Conservation (phyloP, 2,888 invertebrate genomes). For the Parnassius orleans region DNA sequence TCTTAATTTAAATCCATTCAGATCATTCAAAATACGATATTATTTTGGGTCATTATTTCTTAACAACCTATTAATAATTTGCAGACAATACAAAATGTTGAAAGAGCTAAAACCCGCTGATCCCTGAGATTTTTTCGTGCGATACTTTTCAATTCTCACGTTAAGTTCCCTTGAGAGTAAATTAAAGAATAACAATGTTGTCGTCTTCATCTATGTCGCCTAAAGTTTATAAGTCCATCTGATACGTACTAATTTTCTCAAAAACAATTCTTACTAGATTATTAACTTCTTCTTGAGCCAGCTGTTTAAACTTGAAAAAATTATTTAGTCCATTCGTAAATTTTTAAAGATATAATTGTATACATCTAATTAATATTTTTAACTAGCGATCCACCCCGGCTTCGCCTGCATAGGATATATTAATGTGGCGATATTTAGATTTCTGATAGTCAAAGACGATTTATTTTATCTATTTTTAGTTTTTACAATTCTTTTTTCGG, state of each 20-base stretch:
- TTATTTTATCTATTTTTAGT: too few relatives aligned
- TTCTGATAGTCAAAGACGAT: too few relatives aligned
- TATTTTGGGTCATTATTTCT: conserved; percentile 20
- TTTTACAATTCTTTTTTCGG: too few relatives aligned
- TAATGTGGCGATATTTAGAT: too few relatives aligned
- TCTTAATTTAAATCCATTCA: conserved; percentile 10
- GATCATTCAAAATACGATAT: conserved; percentile 8
- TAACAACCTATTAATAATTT: conserved; percentile 13
- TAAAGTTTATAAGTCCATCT: conserved; percentile 29
- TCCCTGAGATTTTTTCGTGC: conserved; percentile 63
- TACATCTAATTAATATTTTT: too few relatives aligned
- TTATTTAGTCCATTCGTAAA: too few relatives aligned
- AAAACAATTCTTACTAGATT: conserved; percentile 6
- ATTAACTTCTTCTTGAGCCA: neutral
- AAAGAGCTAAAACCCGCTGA: conserved; percentile 29
- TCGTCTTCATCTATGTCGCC: conserved; percentile 33
- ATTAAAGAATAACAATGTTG: conserved; percentile 61
- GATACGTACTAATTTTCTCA: conserved; percentile 24
- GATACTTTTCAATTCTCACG: conserved; percentile 59
- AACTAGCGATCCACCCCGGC: too few relatives aligned
- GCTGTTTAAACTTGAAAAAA: too few relatives aligned
- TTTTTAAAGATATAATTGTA: too few relatives aligned
- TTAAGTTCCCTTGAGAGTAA: conserved; percentile 65
- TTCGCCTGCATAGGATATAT: too few relatives aligned
- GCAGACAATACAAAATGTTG: conserved; percentile 24